A percentile compares a stretch with the other conserved stretches of the same genome.
Evolutionary conservation across 2,888 invertebrate species (phyloP).

Genomic region (Epinotia demarniana): DNA sequence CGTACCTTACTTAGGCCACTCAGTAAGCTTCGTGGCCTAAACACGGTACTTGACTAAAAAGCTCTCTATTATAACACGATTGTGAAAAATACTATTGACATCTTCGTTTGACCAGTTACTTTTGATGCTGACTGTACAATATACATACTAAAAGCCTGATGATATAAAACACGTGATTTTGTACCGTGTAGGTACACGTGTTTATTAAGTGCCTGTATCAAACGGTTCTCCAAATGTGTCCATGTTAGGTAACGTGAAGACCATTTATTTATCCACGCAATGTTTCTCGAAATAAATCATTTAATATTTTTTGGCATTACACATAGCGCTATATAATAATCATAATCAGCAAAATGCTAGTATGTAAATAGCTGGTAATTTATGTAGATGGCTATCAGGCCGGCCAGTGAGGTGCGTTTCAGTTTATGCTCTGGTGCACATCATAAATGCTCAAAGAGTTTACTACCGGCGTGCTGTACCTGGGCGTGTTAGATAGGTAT

Average conservation of each 20-base stretch:
- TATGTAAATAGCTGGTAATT: slow-evolving; percentile 36
- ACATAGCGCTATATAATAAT: slow-evolving; percentile 33
- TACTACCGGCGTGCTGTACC: slow-evolving; percentile 41
- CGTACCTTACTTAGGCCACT: too few relatives aligned
- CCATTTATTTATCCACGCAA: neutral
- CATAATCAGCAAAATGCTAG: slow-evolving; percentile 25
- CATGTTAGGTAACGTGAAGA: too few relatives aligned
- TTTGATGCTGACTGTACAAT: too few relatives aligned
- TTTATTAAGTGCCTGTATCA: too few relatives aligned
- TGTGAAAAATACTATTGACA: too few relatives aligned
- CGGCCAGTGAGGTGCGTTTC: slow-evolving; percentile 50
- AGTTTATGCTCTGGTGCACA: slow-evolving; percentile 50
- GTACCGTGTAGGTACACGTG: too few relatives aligned
- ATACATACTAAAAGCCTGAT: neutral
- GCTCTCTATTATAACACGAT: too few relatives aligned
- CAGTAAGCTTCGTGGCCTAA: too few relatives aligned
- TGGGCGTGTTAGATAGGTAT: neutral
- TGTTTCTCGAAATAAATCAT: neutral
- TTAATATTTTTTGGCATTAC: neutral
- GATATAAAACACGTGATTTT: neutral
- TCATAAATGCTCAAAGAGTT: slow-evolving; percentile 44
- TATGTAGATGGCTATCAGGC: slow-evolving; percentile 41
- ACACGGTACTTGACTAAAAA: too few relatives aligned
- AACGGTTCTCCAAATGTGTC: too few relatives aligned
- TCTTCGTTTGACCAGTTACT: too few relatives aligned